Percentiles rank a stretch among this genome's conserved stretches.
Conservation (phyloP, 2,888 invertebrate genomes). For the Hedya salicella region DNA sequence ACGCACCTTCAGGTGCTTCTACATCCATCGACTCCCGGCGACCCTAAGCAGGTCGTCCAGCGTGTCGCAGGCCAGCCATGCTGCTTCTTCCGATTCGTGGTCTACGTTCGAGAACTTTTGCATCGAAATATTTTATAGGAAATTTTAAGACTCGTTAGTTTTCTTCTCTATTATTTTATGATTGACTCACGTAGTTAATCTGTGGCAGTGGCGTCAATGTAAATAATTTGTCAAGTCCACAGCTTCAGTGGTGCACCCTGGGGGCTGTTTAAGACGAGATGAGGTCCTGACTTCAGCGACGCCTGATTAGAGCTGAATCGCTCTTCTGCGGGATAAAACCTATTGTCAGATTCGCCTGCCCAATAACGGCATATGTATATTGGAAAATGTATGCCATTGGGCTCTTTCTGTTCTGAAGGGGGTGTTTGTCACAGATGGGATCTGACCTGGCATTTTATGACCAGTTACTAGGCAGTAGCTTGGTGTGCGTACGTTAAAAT, state of each 20-base stretch:
- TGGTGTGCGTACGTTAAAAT: too few species aligned
- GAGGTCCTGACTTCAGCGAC: constrained; percentile 70
- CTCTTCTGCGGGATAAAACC: constrained; percentile 53
- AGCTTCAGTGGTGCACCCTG: constrained; percentile 47
- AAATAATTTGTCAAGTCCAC: constrained; percentile 44
- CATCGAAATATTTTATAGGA: too few species aligned
- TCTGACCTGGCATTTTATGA: not conserved
- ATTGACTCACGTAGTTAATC: too few species aligned
- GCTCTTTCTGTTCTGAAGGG: not conserved
- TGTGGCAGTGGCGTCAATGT: too few species aligned
- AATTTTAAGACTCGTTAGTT: too few species aligned
- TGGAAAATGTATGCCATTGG: not conserved
- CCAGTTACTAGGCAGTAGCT: not conserved
- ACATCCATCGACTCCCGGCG: too few species aligned
- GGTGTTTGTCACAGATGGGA: not conserved
- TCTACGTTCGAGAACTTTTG: too few species aligned
- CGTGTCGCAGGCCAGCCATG: too few species aligned
- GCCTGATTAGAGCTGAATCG: constrained; percentile 71
- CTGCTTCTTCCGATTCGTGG: too few species aligned
- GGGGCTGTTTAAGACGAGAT: constrained; percentile 72
- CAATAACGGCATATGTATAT: not conserved
- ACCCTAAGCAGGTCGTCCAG: too few species aligned
- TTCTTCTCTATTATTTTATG: too few species aligned
- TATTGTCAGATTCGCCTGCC: constrained; percentile 44
- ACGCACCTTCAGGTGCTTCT: too few species aligned